Percentiles rank a stretch among this genome's conserved stretches.
phyloP scores from a whole-genome alignment of 2,888 invertebrate genomes.

The Stramonita haemastoma region DNA sequence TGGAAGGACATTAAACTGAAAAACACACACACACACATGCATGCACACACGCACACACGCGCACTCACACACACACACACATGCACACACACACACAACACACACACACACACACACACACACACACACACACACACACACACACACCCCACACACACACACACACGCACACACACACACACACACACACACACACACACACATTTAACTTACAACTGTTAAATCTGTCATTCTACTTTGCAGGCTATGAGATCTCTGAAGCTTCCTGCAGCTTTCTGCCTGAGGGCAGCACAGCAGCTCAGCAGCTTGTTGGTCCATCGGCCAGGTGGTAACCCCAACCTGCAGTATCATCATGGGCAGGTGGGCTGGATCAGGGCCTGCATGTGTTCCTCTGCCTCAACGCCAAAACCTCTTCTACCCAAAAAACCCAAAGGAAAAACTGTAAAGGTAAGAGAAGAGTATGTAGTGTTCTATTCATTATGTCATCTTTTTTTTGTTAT shows the following conservation, averaged over 20 bases:
- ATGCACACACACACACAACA: too few relatives aligned
- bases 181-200: too few relatives aligned
- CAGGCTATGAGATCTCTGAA: not conserved
- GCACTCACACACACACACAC: too few relatives aligned
- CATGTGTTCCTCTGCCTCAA: not conserved
- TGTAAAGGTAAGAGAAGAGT: constrained; percentile 45
- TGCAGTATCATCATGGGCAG: not conserved
- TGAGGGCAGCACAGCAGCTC: constrained; percentile 11
- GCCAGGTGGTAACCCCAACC: not conserved
- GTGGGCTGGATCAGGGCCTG: not conserved
- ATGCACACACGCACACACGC: too few relatives aligned
- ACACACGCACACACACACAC: too few relatives aligned
- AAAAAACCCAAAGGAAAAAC: constrained; percentile 53
- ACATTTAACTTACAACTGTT: too few relatives aligned
- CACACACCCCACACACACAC: too few relatives aligned
- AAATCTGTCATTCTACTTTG: too few relatives aligned
- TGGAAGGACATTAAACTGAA: too few relatives aligned
- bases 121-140: too few relatives aligned
- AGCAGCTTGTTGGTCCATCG: not conserved
- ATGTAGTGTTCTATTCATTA: not conserved
- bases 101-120: too few relatives aligned
- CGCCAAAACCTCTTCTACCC: constrained; percentile 56
- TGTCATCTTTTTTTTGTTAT: not conserved
- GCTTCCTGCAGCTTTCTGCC: not conserved
- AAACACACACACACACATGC: too few relatives aligned